phyloP scores from a whole-genome alignment of 2,113 vertebrate genomes.

The Bubo blakistoni region DNA sequence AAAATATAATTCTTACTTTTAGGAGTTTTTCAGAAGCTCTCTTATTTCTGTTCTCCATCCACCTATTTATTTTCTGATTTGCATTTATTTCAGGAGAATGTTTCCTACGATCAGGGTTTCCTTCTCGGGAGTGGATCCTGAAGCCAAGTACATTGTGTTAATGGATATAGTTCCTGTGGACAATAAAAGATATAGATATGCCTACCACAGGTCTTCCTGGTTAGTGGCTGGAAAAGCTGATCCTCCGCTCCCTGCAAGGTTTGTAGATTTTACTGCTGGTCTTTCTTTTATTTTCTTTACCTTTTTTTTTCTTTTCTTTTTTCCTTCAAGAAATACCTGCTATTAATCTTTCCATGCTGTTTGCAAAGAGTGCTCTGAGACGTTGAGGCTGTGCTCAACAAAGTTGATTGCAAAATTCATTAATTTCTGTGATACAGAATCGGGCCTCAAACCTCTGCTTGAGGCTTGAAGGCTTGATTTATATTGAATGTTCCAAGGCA shows the following conservation, averaged over 20 bases:
- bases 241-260: constrained; percentile 95
- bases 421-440: background rate
- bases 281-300: background rate
- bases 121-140: constrained; percentile 94
- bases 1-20: background rate
- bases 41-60: background rate
- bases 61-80: constrained; percentile 6
- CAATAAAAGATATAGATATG: constrained; percentile 97
- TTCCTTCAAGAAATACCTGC: background rate
- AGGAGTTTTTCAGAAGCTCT: background rate
- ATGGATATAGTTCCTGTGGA: constrained; percentile 99
- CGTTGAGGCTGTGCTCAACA: background rate
- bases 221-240: constrained; percentile 97
- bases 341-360: background rate
- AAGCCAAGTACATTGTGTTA: constrained; percentile 95
- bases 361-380: background rate
- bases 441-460: background rate
- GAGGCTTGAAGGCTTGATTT: background rate
- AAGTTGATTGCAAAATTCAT: background rate
- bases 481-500: background rate
- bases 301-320: too few relatives aligned
- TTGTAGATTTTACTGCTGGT: background rate
- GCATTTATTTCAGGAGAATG: constrained; percentile 85
- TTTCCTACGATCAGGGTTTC: constrained; percentile 98
- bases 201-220: constrained; percentile 98